A percentile compares a stretch with the other conserved stretches of the same genome.
Conservation (phyloP, 2,888 invertebrate genomes). For the Ophraella communa region DNA sequence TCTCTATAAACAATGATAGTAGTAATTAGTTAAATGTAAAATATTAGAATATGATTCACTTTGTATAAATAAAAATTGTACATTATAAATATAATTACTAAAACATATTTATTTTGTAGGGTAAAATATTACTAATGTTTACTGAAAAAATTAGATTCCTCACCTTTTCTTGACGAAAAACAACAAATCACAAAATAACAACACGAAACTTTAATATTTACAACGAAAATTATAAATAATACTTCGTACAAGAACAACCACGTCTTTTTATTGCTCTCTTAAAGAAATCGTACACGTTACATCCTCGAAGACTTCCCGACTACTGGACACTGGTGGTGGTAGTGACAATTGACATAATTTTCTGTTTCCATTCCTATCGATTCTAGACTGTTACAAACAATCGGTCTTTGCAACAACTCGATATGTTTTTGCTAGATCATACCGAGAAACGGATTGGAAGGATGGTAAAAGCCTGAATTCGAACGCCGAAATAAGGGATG, state of each 20-base stretch:
- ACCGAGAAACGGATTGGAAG: not conserved
- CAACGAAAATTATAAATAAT: not conserved
- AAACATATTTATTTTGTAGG: too few species aligned
- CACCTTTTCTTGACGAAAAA: not conserved
- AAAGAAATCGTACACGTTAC: not conserved
- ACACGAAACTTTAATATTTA: not conserved
- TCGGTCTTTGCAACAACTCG: not conserved
- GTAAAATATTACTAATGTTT: too few species aligned
- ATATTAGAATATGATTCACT: too few species aligned
- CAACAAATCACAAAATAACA: not conserved
- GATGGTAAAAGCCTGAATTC: not conserved
- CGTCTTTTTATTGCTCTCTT: not conserved
- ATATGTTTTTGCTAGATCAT: not conserved
- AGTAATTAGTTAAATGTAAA: too few species aligned
- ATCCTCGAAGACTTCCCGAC: not conserved
- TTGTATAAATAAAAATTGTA: too few species aligned
- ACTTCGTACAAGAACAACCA: not conserved
- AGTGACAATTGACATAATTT: slow-evolving; percentile 11
- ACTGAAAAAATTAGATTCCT: not conserved
- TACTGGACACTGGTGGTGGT: too few species aligned
- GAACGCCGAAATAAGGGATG: not conserved
- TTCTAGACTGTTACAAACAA: not conserved
- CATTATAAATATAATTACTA: too few species aligned
- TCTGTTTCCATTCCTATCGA: not conserved
- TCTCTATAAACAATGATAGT: too few species aligned